Conservation (phyloP, 2,888 invertebrate genomes). For the Drosophila bunnanda region DNA sequence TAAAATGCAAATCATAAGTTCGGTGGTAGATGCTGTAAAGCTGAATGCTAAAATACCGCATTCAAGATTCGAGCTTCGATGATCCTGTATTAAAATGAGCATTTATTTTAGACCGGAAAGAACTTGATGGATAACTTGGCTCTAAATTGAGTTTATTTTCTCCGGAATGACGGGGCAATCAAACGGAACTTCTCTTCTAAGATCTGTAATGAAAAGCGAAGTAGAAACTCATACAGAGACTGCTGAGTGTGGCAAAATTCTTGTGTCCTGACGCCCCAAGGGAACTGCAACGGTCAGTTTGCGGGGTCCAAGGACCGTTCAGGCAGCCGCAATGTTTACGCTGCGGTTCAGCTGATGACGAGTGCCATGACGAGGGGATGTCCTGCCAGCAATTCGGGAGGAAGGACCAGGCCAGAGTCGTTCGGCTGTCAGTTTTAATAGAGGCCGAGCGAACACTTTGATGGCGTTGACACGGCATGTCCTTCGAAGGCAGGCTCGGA, state of each 20-base stretch:
- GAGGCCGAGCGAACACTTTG: constrained; percentile 69
- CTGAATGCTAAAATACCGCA: neutral
- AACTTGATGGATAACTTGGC: neutral
- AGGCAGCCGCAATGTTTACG: constrained; percentile 70
- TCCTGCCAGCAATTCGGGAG: neutral
- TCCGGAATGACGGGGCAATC: constrained; percentile 5
- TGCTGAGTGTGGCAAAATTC: constrained; percentile 56
- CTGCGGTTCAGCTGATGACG: constrained; percentile 45
- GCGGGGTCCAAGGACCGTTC: constrained; percentile 46
- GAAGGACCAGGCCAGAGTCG: constrained; percentile 4
- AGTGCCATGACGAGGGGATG: constrained; percentile 13
- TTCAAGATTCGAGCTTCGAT: too few species aligned
- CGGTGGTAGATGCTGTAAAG: neutral
- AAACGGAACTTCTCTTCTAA: neutral
- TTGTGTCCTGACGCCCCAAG: constrained; percentile 52
- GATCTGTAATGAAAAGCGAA: neutral
- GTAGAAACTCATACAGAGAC: constrained; percentile 7
- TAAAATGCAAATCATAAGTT: neutral
- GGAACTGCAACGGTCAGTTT: constrained; percentile 66
- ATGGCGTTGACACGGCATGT: constrained; percentile 60
- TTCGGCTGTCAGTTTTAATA: constrained; percentile 73
- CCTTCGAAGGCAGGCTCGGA: constrained; percentile 10
- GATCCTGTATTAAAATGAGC: neutral
- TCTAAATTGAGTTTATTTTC: constrained; percentile 2
- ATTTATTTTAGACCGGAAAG: neutral